Percentiles rank a stretch among this genome's conserved stretches.
Evolutionary conservation across 2,797 vertebrate species (phyloP).

Genomic region (Sparidentex hasta): DNA sequence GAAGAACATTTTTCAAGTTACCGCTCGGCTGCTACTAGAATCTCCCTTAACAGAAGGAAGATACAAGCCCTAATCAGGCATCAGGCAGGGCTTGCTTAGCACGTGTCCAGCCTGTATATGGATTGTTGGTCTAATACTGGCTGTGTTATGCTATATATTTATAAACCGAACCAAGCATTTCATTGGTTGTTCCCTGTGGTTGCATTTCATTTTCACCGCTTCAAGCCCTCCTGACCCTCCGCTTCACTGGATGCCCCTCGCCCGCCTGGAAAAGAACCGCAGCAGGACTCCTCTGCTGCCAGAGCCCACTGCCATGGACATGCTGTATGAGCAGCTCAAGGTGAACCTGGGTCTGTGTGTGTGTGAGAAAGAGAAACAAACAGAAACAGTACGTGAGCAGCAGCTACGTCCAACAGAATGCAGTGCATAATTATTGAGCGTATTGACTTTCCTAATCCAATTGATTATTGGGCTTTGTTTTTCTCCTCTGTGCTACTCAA

Average conservation of each 20-base stretch:
- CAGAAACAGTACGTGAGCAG: background rate
- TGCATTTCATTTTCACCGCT: slow-evolving; percentile 21
- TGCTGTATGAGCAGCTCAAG: slow-evolving; percentile 82
- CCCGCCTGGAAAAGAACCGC: slow-evolving; percentile 82
- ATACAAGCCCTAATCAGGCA: too few species aligned
- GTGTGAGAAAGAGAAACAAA: slow-evolving; percentile 18
- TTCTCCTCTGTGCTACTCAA: slow-evolving; percentile 21
- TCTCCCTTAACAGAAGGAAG: too few species aligned
- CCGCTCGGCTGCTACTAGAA: background rate
- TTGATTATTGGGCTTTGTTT: slow-evolving; percentile 30
- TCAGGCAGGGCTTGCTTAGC: background rate
- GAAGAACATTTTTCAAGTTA: background rate
- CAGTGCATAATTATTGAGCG: slow-evolving; percentile 14
- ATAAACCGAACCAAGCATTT: background rate
- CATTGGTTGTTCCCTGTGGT: background rate
- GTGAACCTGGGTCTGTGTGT: slow-evolving; percentile 61
- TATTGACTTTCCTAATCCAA: slow-evolving; percentile 35
- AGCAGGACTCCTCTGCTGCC: slow-evolving; percentile 80
- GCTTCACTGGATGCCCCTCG: slow-evolving; percentile 83
- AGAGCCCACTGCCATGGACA: slow-evolving; percentile 85
- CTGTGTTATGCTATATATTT: slow-evolving; percentile 2
- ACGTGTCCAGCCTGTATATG: slow-evolving; percentile 12
- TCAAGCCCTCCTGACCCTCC: slow-evolving; percentile 74
- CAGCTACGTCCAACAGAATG: background rate
- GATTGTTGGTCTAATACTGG: background rate